Percentiles rank a stretch among this genome's conserved stretches.
phyloP scores from a whole-genome alignment of 2,797 vertebrate genomes.

The Gallinago nigripennis region DNA sequence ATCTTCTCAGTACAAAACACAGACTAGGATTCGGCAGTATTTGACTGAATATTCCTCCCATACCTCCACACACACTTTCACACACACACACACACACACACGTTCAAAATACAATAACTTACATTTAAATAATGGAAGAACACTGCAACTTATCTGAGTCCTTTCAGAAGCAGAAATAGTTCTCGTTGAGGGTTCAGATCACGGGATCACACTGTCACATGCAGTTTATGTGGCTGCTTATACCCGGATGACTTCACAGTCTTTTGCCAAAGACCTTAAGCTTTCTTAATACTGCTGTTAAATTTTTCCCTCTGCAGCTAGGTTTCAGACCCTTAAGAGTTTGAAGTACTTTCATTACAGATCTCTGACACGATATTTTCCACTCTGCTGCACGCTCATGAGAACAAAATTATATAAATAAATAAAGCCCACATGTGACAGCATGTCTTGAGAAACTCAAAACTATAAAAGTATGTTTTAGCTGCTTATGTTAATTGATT shows the following conservation, averaged over 20 bases:
- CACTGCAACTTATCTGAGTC: neutral
- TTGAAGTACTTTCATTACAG: neutral
- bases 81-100: neutral
- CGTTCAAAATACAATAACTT: neutral
- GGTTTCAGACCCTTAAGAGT: neutral
- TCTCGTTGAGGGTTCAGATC: neutral
- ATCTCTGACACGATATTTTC: neutral
- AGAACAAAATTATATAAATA: neutral
- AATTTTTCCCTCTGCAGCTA: neutral
- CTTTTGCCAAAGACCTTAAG: neutral
- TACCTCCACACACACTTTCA: neutral
- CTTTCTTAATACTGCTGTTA: neutral
- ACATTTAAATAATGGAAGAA: neutral
- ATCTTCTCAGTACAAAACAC: neutral
- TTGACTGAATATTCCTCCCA: neutral
- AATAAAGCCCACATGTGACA: neutral
- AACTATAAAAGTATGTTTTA: conserved; percentile 7
- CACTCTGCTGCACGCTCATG: neutral
- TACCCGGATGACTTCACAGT: neutral
- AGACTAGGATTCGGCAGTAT: neutral
- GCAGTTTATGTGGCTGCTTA: neutral
- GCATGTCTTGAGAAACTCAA: neutral
- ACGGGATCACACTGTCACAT: neutral
- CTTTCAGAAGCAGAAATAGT: neutral
- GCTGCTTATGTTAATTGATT: conserved; percentile 9